These are phyloP conservation scores for Zosterops japonicus DNA, from an alignment of 2,113 vertebrate genomes.

Conservation along the genomic window DNA sequence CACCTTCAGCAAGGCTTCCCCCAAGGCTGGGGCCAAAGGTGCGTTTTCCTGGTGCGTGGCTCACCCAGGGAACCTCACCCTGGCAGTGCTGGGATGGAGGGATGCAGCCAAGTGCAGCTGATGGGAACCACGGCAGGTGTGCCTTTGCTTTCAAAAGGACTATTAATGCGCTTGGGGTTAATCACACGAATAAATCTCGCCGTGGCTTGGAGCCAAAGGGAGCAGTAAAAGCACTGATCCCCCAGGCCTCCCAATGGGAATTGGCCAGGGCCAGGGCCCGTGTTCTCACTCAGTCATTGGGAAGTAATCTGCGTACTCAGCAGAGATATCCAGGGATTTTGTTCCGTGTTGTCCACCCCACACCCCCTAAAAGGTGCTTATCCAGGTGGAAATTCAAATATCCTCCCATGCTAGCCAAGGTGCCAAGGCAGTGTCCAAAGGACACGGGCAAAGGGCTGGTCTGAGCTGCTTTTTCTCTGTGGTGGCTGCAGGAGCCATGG, in stretches of 20 bases:
- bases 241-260: not conserved
- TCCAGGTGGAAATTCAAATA: not conserved
- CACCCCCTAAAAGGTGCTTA: not conserved
- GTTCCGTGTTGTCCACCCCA: rapidly evolving
- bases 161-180: not conserved
- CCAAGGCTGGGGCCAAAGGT: not conserved
- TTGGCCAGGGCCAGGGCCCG: not conserved
- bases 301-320: not conserved
- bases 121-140: not conserved
- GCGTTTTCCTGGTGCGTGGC: rapidly evolving
- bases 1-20: not conserved
- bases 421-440: not conserved
- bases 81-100: not conserved
- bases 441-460: not conserved
- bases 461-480: not conserved
- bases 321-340: not conserved
- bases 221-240: not conserved
- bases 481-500: not conserved
- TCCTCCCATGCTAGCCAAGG: not conserved
- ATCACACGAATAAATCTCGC: not conserved
- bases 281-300: not conserved
- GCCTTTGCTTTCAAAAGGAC: conserved; percentile 4
- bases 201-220: not conserved
- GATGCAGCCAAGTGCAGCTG: not conserved
- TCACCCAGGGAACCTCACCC: not conserved